Base-by-base conservation (phyloP, 92 coral and sea anemone genomes). In the Heliopora coerulea region DNA sequence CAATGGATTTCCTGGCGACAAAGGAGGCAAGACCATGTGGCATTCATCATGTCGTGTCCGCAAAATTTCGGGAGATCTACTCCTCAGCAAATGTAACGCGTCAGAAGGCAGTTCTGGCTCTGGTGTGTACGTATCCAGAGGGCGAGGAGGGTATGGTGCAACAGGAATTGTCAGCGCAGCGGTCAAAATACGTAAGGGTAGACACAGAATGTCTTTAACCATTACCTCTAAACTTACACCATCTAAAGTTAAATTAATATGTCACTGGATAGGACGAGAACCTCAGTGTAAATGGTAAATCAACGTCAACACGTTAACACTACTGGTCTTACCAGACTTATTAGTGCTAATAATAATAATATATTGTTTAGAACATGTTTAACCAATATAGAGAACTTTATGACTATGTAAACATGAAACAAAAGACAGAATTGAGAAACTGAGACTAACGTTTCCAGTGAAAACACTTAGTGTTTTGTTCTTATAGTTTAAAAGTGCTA, bases 31-130 rank as follows among this genome's bases (percentile, higher is more conserved):
- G 41, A 42, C 89, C 21, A 65, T 89, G 85, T 89, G 96, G 96
- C 67, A 72, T 67, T 83, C 91, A 2, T 82, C 78, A 32, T 89
- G 96, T 60, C 72, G 29, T 49, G 96, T 89, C 15, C 32, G 31
- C 23, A 33, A 18, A 32, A 20, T 32, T 18, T 12, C 54, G 23
- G 73, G 40, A 31, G 78, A 73, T 59, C 77, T 82, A 80, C 72
- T 89, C 14, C 40, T 89, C 28, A 84, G 87, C 56, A 66, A 75
- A 79, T 89, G 96, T 59, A 82, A 70, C 68, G 91, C 87, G 9
- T 64, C 62, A n/a, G 82, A 79, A 64, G 96, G 96, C 49, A 85
- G 85, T 48, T 89, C 96, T 32, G 96, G 96, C 28, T 87, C 96
- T 28, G 96, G 96, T 8, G 86, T 89, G 33, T 85, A 82, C 78